Conservation (phyloP, 2,888 invertebrate genomes). For the Coenonympha arcania region DNA sequence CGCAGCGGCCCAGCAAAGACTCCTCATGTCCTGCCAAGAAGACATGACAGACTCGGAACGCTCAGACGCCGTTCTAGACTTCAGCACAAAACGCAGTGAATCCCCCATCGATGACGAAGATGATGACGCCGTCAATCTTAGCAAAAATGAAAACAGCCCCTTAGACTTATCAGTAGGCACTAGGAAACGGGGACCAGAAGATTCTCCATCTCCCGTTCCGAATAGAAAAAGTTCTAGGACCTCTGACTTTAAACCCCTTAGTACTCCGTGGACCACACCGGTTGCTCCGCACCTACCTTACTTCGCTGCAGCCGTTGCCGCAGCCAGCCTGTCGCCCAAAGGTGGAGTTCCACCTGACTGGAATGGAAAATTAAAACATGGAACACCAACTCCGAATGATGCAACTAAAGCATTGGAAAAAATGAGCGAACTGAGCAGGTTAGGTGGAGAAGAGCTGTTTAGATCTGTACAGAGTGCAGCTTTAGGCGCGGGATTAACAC, state of each 20-base stretch:
- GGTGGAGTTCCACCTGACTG: slow-evolving; percentile 77
- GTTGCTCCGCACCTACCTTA: slow-evolving; percentile 86
- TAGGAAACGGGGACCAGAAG: slow-evolving; percentile 80
- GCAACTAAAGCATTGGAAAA: slow-evolving; percentile 92
- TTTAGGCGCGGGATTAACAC: slow-evolving; percentile 64
- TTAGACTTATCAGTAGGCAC: slow-evolving; percentile 86
- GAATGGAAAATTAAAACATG: slow-evolving; percentile 86
- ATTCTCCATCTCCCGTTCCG: slow-evolving; percentile 76
- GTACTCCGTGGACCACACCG: slow-evolving; percentile 85
- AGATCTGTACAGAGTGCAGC: slow-evolving; percentile 75
- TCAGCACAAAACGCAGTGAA: slow-evolving; percentile 81
- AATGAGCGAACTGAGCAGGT: slow-evolving; percentile 90
- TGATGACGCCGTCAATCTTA: slow-evolving; percentile 80
- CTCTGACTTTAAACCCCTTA: slow-evolving; percentile 79
- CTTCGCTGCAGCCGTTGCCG: slow-evolving; percentile 85
- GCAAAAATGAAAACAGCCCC: slow-evolving; percentile 81
- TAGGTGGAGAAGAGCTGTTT: slow-evolving; percentile 85
- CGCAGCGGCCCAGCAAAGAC: slow-evolving; percentile 82
- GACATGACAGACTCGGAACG: slow-evolving; percentile 78
- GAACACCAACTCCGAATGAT: slow-evolving; percentile 80
- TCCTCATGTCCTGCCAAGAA: slow-evolving; percentile 84
- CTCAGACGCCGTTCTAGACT: slow-evolving; percentile 81
- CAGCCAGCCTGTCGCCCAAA: slow-evolving; percentile 83
- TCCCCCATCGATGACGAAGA: slow-evolving; percentile 70
- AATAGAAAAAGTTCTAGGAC: slow-evolving; percentile 79